These are phyloP conservation scores for Aurelia aurita DNA, from an alignment of 30 jellyfish, hydroid and myxozoan species.

Conservation along the genomic window DNA sequence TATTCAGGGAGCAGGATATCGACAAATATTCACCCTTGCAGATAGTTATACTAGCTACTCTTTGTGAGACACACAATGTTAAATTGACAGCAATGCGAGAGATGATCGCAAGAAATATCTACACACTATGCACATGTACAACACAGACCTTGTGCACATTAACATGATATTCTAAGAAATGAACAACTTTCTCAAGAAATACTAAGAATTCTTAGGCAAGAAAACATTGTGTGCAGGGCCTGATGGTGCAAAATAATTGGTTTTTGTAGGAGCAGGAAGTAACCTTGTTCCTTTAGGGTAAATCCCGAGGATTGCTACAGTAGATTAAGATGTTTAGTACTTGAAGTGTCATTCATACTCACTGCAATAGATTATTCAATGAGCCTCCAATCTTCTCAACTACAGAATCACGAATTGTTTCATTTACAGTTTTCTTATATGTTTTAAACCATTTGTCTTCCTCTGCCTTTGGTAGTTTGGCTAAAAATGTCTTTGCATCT, in stretches of 20 bases:
- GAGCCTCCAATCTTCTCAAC: constrained; percentile 77
- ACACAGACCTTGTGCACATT: not conserved
- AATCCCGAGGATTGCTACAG: no score
- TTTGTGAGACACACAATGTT: no score
- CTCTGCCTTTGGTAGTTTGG: constrained; percentile 2
- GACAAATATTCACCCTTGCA: no score
- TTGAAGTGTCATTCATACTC: not conserved
- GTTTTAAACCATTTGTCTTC: constrained; percentile 43
- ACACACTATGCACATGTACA: not conserved
- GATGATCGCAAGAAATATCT: not conserved
- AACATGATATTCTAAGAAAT: not conserved
- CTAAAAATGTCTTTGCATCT: constrained; percentile 36
- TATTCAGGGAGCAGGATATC: no score
- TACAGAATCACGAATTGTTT: constrained; percentile 47
- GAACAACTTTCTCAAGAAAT: not conserved
- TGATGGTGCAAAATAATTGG: no score
- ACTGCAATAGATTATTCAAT: constrained; percentile 66
- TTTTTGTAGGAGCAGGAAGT: no score
- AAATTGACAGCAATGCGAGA: no score
- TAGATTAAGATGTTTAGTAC: no score
- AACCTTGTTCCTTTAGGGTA: no score
- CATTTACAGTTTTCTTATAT: constrained; percentile 68
- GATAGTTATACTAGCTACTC: no score
- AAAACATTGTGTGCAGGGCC: no score
- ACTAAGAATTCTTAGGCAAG: no score